Evolutionary conservation across 2,113 vertebrate species (phyloP).

Genomic region (Oryzias melastigma): DNA sequence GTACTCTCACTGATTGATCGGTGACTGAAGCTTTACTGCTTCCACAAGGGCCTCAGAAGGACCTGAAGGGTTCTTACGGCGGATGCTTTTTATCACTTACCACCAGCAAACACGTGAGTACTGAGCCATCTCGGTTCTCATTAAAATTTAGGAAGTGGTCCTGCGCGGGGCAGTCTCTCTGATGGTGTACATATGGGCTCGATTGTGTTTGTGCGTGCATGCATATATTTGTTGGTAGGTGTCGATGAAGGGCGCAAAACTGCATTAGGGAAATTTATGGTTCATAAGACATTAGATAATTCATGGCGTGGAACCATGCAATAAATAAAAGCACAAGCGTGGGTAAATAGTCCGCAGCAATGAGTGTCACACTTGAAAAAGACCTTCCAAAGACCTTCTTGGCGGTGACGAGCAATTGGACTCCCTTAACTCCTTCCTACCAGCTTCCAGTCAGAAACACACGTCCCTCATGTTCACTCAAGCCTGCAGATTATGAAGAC

Average conservation of each 20-base stretch:
- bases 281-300: constrained; percentile 78
- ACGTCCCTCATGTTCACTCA: constrained; percentile 37
- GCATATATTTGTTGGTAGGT: constrained; percentile 46
- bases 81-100: constrained; percentile 50
- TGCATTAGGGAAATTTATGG: constrained; percentile 79
- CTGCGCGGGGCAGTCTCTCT: constrained; percentile 51
- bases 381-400: constrained; percentile 73
- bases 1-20: constrained; percentile 65
- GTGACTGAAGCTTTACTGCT: constrained; percentile 59
- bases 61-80: constrained; percentile 35
- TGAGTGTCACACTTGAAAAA: constrained; percentile 70
- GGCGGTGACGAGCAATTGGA: constrained; percentile 67
- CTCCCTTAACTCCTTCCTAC: constrained; percentile 53
- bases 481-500: constrained; percentile 15
- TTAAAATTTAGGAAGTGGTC: constrained; percentile 50
- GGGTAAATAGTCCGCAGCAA: constrained; percentile 71
- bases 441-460: constrained; percentile 53
- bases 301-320: constrained; percentile 67
- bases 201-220: constrained; percentile 24
- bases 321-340: constrained; percentile 74
- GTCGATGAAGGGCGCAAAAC: constrained; percentile 59
- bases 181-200: constrained; percentile 26
- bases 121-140: constrained; percentile 41
- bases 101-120: constrained; percentile 40
- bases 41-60: constrained; percentile 60